These are phyloP conservation scores for Picathartes gymnocephalus DNA, from an alignment of 2,113 vertebrate species.

Conservation along the genomic window DNA sequence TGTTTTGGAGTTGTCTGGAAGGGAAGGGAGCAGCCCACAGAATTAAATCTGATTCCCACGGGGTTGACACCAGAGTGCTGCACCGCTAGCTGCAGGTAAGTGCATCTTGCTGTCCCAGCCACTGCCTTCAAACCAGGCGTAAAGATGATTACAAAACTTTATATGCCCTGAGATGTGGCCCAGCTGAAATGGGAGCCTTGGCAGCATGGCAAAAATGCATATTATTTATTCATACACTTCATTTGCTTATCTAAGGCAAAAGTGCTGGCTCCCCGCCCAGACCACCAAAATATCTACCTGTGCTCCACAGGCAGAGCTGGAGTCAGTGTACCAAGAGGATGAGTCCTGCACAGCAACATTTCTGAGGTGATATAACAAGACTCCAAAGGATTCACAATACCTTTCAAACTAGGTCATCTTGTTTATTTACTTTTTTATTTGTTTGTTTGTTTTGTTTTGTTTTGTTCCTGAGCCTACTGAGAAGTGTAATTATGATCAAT, in stretches of 20 bases:
- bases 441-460: neutral
- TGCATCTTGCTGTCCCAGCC: neutral
- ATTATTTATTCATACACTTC: slow-evolving; percentile 38
- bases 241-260: slow-evolving; percentile 47
- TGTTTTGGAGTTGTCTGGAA: neutral
- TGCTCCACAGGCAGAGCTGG: neutral
- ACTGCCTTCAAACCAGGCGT: neutral
- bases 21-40: neutral
- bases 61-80: neutral
- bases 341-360: neutral
- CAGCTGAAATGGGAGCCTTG: neutral
- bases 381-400: neutral
- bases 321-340: neutral
- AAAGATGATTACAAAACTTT: neutral
- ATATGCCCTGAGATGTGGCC: neutral
- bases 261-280: slow-evolving; percentile 3
- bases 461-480: neutral
- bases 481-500: neutral
- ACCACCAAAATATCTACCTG: slow-evolving; percentile 33
- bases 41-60: neutral
- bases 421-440: neutral
- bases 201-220: neutral
- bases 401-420: slow-evolving; percentile 1
- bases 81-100: neutral
- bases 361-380: neutral